A percentile compares a stretch with the other conserved stretches of the same genome.
Conservation (phyloP, 1,140 invertebrate species). For the Acromyrmex echinatior region DNA sequence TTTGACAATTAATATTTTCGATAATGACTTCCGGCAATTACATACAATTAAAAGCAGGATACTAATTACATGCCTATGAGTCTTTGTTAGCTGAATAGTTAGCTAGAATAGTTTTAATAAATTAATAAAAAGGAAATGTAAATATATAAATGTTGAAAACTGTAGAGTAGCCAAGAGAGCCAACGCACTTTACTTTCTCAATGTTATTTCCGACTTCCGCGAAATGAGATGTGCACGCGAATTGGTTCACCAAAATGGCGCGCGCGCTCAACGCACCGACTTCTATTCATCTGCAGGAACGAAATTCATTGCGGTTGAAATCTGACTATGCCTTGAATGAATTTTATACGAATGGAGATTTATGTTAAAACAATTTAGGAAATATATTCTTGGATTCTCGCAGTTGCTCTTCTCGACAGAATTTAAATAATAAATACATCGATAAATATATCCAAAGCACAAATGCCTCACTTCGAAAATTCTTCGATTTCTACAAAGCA, state of each 20-base stretch:
- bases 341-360: slow-evolving; percentile 57
- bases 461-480: neutral
- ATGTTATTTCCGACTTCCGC: slow-evolving; percentile 15
- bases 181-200: neutral
- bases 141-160: neutral
- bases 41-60: neutral
- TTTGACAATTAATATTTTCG: slow-evolving; percentile 44
- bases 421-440: slow-evolving; percentile 44
- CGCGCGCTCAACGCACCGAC: slow-evolving; percentile 23
- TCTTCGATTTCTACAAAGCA: neutral
- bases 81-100: neutral
- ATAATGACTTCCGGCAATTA: slow-evolving; percentile 18
- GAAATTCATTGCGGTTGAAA: slow-evolving; percentile 55
- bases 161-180: neutral
- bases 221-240: slow-evolving; percentile 53
- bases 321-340: slow-evolving; percentile 41
- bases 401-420: neutral
- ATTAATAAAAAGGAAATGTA: neutral
- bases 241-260: slow-evolving; percentile 40
- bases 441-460: neutral
- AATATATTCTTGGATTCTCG: slow-evolving; percentile 48
- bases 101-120: neutral
- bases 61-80: slow-evolving; percentile 10
- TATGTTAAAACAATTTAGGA: slow-evolving; percentile 56
- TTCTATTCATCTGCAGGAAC: slow-evolving; percentile 54